Percentiles rank a stretch among this genome's conserved stretches.
Evolutionary conservation across 2,113 vertebrate genomes (phyloP).

Genomic region (Indicator indicator): DNA sequence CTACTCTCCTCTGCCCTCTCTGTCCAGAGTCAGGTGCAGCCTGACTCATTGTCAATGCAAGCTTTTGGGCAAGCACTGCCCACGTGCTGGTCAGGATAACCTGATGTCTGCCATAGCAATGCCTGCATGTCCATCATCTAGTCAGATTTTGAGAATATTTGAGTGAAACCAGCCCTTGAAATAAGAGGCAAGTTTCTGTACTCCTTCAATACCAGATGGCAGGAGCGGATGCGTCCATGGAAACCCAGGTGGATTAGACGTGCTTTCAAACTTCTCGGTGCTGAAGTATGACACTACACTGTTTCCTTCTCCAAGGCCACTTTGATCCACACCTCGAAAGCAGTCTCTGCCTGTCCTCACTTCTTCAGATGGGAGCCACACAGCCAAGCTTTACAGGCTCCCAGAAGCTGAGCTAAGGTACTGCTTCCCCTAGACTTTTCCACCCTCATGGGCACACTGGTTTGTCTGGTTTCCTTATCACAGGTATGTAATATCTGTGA

Average conservation of each 20-base stretch:
- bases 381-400: not conserved
- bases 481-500: fast-evolving
- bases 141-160: not conserved
- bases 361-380: not conserved
- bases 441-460: fast-evolving
- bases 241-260: not conserved
- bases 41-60: fast-evolving
- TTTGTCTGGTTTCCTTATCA: not conserved
- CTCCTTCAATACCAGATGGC: slow-evolving; percentile 9
- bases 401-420: not conserved
- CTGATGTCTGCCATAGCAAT: not conserved
- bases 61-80: fast-evolving
- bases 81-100: fast-evolving
- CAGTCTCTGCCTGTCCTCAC: not conserved
- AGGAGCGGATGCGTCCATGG: slow-evolving; percentile 8
- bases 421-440: not conserved
- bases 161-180: not conserved
- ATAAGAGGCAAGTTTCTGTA: not conserved
- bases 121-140: fast-evolving
- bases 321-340: not conserved
- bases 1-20: not conserved
- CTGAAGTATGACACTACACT: not conserved
- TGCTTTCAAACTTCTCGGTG: not conserved
- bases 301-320: not conserved
- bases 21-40: not conserved